Evolutionary conservation across 2,888 invertebrate genomes (phyloP).

Genomic region (Agrotis ipsilon): DNA sequence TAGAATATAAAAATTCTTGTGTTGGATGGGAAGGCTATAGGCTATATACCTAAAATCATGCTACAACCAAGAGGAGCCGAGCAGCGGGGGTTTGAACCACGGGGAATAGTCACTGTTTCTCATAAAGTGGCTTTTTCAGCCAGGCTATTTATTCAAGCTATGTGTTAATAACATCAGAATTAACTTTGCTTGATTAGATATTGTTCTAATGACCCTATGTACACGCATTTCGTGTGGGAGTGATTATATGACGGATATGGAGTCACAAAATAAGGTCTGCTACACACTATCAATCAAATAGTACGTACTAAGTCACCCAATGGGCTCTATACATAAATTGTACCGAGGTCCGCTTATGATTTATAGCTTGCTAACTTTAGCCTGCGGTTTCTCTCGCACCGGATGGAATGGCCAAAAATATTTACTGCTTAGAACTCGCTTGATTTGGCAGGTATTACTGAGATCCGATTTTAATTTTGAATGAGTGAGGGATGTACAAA

Average conservation of each 20-base stretch:
- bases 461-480: constrained; percentile 12
- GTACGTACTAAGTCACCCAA: constrained; percentile 47
- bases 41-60: no score
- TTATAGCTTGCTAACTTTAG: constrained; percentile 61
- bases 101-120: no score
- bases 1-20: no score
- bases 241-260: constrained; percentile 40
- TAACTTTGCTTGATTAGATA: constrained; percentile 8
- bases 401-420: constrained; percentile 50
- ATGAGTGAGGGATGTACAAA: background rate
- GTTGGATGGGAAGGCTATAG: no score
- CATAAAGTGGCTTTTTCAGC: no score
- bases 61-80: no score
- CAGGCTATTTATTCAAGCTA: background rate
- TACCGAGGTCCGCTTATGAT: constrained; percentile 52
- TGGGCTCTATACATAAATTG: constrained; percentile 57
- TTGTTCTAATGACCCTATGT: constrained; percentile 16
- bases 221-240: background rate
- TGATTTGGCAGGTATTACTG: background rate
- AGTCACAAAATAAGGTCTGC: constrained; percentile 31
- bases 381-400: constrained; percentile 36
- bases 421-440: constrained; percentile 36
- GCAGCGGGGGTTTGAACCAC: no score
- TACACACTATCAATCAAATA: constrained; percentile 58
- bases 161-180: background rate